Evolutionary conservation across 1,140 invertebrate species (phyloP), one percentile per base, ranked within the genome.

Genomic region (Probaryconus sp.): DNA sequence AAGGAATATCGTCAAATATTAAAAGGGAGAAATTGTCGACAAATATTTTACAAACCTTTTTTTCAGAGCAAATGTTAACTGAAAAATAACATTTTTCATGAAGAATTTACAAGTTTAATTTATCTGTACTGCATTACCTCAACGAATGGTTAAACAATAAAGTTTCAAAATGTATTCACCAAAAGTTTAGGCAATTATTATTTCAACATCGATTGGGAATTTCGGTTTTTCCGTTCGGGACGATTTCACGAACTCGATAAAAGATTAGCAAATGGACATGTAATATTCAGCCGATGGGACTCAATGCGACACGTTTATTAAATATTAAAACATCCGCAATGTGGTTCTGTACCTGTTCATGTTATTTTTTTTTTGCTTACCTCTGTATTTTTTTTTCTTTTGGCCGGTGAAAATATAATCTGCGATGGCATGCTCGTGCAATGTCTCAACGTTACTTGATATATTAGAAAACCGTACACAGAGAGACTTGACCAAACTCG

Each of bases 401-500:
- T 40, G 9, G 35, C 2, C 16, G 24, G 35, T 18, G 38, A 63
- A 51, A 31, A 51, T 51, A 63, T 51, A 50, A 63, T 63, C 37
- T 51, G 35, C 47, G 16, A 51, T 47, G 45, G 47, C 58, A 51
- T 38, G 26, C 42, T 47, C 43, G 31, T 63, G 47, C 47, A 63
- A 43, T 51, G 60, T 53, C 26, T 64, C 60, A 53, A 53, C 60
- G 13, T 51, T 50, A 51, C 43, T 64, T 64, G 47, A 53, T 64
- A 53, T 64, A 64, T 51, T 45, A 48, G 60, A 37, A 64, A 64
- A 53, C 24, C 38, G 18, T 7, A 28, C 18, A 17, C 35, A 42
- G 14, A 42, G 11, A 11, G 18, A 51, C 40, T 55, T 65, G 60
- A 65, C 48, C 37, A 65, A 35, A 55, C 14, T 65, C 38, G 28